These are phyloP conservation scores for Pyrgilauda ruficollis DNA, from an alignment of 2,113 vertebrate genomes.

Conservation along the genomic window DNA sequence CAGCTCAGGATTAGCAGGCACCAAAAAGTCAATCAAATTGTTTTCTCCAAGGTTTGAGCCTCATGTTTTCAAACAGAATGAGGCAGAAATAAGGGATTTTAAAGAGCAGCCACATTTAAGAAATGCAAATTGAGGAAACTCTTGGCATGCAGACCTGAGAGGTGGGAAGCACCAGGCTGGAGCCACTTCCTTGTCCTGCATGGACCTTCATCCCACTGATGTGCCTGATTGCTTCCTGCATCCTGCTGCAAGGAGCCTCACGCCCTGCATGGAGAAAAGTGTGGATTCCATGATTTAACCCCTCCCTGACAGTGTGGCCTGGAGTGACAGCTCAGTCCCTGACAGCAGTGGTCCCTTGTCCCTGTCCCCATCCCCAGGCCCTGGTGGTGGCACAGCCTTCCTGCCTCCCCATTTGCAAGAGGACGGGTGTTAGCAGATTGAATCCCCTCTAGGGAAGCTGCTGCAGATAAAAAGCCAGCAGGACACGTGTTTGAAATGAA, in stretches of 20 bases:
- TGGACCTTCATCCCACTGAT: not conserved
- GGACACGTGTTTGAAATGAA: conserved; percentile 18
- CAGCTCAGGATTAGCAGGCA: conserved; percentile 52
- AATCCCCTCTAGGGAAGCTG: not conserved
- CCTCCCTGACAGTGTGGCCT: not conserved
- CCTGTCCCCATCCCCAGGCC: not conserved
- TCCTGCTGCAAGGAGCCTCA: not conserved
- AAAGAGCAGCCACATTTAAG: not conserved
- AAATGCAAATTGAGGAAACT: not conserved
- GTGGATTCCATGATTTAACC: not conserved
- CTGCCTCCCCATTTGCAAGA: not conserved
- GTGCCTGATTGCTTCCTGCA: not conserved
- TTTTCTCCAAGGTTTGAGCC: not conserved
- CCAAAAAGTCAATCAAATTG: conserved; percentile 48
- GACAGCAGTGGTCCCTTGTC: not conserved
- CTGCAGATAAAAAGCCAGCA: not conserved
- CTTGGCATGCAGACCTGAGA: not conserved
- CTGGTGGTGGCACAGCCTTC: not conserved
- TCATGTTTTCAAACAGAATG: not conserved
- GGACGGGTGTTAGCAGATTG: not conserved
- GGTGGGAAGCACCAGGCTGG: not conserved
- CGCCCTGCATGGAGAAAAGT: fast-evolving
- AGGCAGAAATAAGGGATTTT: conserved; percentile 28
- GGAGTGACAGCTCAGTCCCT: not conserved
- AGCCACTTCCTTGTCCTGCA: not conserved